Evolutionary conservation across 2,888 invertebrate species (phyloP), one percentile per base, ranked within the genome.

Genomic region (Miltochrista miniata): DNA sequence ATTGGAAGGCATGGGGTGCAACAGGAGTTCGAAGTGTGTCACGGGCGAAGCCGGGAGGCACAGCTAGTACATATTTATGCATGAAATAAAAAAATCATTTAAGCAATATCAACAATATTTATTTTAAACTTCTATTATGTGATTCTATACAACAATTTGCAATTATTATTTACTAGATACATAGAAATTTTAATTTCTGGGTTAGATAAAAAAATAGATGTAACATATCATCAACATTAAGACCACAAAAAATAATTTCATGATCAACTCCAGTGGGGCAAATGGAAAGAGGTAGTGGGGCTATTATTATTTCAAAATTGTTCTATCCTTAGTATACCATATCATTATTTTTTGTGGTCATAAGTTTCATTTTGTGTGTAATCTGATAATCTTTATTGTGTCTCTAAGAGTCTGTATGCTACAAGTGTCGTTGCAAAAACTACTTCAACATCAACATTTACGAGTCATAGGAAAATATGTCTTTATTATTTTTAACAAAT

Each of bases 101-200:
- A 91, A 90, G 90, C 90, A 91, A 89, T 88, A 78, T 90, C 90
- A 90, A 91, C 91, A 91, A 87, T 90, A 81, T 83, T 81, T 81
- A 85, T 87, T 83, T 81, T 86, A 86, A 72, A 79, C 80, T 64
- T 81, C 81, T 87, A 82, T 79, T 56, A 81, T 77, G 76, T 83
- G 69, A 75, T 74, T 81, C 79, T 81, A 74, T 81, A 84, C 76
- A 83, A 83, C 86, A 87, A 82, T 77, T 81, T 76, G 72, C 71
- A 72, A 70, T 78, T 62, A 71, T 68, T 74, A 75, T 61, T 60
- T 30, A 65, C 64, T 68, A 72, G 64, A 65, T 76, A 72, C 64
- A 66, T 76, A 75, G 72, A 83, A 81, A 85, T 81, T 80, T 73
- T 31, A 60, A 81, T 79, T 79, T 76, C 76, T 72, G 73, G 74